phyloP scores from a whole-genome alignment of 2,888 invertebrate genomes.

The Platycheirus albimanus region DNA sequence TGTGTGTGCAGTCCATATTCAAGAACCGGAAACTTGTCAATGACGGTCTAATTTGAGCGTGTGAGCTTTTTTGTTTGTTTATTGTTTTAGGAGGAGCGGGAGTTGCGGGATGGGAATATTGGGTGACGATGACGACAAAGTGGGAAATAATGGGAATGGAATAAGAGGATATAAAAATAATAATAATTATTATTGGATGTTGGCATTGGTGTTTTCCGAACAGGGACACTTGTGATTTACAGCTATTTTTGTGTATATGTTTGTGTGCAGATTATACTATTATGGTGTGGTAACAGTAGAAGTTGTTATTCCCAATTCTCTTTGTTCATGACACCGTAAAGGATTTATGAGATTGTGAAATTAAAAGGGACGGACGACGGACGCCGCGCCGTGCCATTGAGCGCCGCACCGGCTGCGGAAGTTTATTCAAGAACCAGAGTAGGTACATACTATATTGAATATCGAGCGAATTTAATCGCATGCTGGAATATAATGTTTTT shows the following conservation, averaged over 20 bases:
- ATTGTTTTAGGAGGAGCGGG: constrained; percentile 48
- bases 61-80: constrained; percentile 30
- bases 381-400: no score
- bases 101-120: neutral
- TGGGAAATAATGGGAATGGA: neutral
- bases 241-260: constrained; percentile 16
- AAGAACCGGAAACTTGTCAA: constrained; percentile 68
- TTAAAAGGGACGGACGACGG: no score
- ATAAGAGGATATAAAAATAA: constrained; percentile 52
- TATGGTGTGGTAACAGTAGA: neutral
- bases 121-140: neutral
- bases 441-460: no score
- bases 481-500: no score
- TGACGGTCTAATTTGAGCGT: constrained; percentile 54
- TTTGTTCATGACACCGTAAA: constrained; percentile 7
- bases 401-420: no score
- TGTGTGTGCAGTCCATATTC: constrained; percentile 47
- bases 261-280: neutral
- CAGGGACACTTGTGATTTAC: constrained; percentile 59
- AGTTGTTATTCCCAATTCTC: constrained; percentile 5
- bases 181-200: constrained; percentile 63
- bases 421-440: no score
- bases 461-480: no score
- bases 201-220: constrained; percentile 51
- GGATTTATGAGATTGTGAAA: constrained; percentile 50